Conservation (phyloP, 2,888 invertebrate species). For the Invenusta paracnida region DNA sequence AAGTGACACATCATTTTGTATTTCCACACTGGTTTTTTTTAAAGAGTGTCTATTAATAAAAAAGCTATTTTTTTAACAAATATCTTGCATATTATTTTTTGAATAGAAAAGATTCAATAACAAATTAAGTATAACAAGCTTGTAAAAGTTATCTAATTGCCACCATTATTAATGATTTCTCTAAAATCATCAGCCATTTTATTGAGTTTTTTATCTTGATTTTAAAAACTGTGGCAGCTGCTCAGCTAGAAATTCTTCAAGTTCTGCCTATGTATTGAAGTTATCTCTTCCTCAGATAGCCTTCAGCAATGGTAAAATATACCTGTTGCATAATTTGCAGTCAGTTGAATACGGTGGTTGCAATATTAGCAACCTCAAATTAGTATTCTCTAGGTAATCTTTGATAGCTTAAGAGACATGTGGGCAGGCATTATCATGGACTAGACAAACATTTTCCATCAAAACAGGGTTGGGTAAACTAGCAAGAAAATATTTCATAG, state of each 20-base stretch:
- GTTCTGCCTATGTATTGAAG: neutral
- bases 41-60: neutral
- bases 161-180: neutral
- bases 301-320: neutral
- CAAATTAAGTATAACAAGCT: neutral
- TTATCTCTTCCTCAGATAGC: neutral
- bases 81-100: neutral
- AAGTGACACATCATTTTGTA: neutral
- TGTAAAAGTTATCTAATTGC: neutral
- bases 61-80: neutral
- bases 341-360: neutral
- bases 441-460: slow-evolving; percentile 11
- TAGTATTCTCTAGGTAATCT: neutral
- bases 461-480: neutral
- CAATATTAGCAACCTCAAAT: neutral
- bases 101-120: neutral
- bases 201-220: neutral
- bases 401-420: slow-evolving; percentile 10
- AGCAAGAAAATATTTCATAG: slow-evolving; percentile 8
- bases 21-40: neutral
- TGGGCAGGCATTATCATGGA: neutral
- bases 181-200: neutral
- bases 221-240: neutral
- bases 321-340: neutral
- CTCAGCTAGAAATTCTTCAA: neutral